Base-by-base conservation (phyloP, 2,888 invertebrate species). In the Gari tellinella region DNA sequence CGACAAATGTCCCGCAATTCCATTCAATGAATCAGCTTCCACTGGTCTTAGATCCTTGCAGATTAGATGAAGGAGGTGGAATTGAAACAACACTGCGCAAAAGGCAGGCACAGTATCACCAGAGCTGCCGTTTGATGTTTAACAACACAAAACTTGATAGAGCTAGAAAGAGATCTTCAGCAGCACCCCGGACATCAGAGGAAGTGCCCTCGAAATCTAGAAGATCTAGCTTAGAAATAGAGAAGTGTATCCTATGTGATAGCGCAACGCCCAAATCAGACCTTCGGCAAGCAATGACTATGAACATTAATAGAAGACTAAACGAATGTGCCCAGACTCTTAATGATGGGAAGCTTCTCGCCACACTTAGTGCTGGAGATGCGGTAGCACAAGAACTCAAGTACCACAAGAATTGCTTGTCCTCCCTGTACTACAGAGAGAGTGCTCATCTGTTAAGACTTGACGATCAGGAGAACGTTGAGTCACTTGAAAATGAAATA, bases 361-460 rank as follows among this genome's bases (percentile, higher is more conserved):
- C 46, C 46, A 45, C 14, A 45, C 46, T 45, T n/a, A 45, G 46
- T 45, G 46, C 17, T 45, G n/a, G n/a, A n/a, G n/a, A n/a, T n/a
- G n/a, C n/a, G n/a, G n/a, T n/a, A n/a, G n/a, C n/a, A n/a, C n/a
- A 78, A 70, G 82, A 82, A 51, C 56, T 80, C 7, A 45, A 45
- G 17, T 45, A 45, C 17, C 46, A 45, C 46, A 8, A 14, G 7
- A n/a, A 15, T 45, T 45, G 46, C 46, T n/a, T 45, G 10, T 15
- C 17, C 7, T 8, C 12, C 7, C 17, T 45, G 17, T 45, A 45
- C 17, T n/a, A 45, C 46, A 8, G 46, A 45, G 46, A 45, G 17
- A 8, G 46, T 8, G 46, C 17, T 45, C 17, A 45, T 19, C 17
- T 45, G 17, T 51, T 51, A 66, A 45, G 17, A 7, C n/a, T n/a